A percentile compares a stretch with the other conserved stretches of the same genome.
Evolutionary conservation across 2,888 invertebrate genomes (phyloP).

Genomic region (Icerya purchasi): DNA sequence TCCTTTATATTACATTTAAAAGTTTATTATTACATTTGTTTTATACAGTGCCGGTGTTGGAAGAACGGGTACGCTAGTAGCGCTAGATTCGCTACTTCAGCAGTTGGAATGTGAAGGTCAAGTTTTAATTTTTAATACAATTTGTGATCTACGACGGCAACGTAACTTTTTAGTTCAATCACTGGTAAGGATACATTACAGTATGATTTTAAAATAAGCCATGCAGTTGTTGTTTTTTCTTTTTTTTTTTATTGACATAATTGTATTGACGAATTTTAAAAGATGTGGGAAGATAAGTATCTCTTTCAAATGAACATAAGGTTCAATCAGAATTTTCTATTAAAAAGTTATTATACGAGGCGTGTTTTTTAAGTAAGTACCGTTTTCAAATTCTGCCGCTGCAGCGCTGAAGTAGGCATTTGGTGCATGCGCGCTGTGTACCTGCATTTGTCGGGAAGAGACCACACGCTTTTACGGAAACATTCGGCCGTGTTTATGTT

Average conservation of each 20-base stretch:
- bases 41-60: conserved; percentile 66
- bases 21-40: no score
- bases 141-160: conserved; percentile 70
- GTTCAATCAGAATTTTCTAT: background rate
- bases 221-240: no score
- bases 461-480: no score
- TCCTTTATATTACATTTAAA: no score
- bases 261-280: background rate
- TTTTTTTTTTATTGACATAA: no score
- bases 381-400: no score
- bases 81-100: conserved; percentile 70
- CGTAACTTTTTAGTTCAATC: conserved; percentile 87
- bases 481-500: no score
- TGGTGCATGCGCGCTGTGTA: no score
- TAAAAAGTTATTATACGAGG: background rate
- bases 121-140: conserved; percentile 74
- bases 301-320: background rate
- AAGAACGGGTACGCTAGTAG: conserved; percentile 80
- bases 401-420: no score
- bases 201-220: background rate
- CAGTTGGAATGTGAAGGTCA: conserved; percentile 62
- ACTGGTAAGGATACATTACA: conserved; percentile 31
- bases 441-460: no score
- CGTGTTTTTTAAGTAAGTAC: no score
- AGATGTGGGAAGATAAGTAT: no score